Base-by-base conservation (phyloP, 1,140 invertebrate genomes). In the Magallana gigas region DNA sequence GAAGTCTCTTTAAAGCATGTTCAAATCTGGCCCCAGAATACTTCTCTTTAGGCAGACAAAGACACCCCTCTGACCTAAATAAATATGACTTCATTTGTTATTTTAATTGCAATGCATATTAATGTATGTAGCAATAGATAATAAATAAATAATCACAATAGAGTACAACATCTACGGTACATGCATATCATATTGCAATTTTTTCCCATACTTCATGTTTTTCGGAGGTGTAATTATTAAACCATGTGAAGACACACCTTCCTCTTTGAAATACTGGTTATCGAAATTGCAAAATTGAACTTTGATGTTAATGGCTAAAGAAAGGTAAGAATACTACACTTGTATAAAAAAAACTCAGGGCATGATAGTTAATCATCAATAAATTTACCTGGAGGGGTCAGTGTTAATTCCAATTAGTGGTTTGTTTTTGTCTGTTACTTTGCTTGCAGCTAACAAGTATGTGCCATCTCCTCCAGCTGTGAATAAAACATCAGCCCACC, bases 401-500 rank as follows among this genome's bases (percentile, higher is more conserved):
- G 98, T 99, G 95, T 99, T 99, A 90, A 99, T 97, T 0, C 99
- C 99, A 91, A 99, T 97, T 60, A 99, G 97, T 29, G 98, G 98
- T 93, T 98, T 99, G 85, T 96, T 96, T 90, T 96, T 94, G 87
- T 95, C 95, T 23, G 95, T 93, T 81, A 99, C 97, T 94, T 97
- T 96, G 92, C 97, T 98, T 2, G 99, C 98, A 4, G 98, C 98
- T 81, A 99, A 95, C 57, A 99, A 96, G 95, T 99, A 99, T 48
- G 99, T 99, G 6, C 99, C 99, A 95, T 99, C 99, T 1, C 99
- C 99, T 64, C 99, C 99, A 90, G 98, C 97, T 0, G 98, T 98
- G 16, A 99, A 96, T 84, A 99, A 96, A 64, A 98, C 96, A 96
- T 99, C 99, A 23, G 98, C 98, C 98, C 98, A 99, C 85, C 97